phyloP scores from a whole-genome alignment of 2,888 invertebrate species.

The Cryptus viduatorius region DNA sequence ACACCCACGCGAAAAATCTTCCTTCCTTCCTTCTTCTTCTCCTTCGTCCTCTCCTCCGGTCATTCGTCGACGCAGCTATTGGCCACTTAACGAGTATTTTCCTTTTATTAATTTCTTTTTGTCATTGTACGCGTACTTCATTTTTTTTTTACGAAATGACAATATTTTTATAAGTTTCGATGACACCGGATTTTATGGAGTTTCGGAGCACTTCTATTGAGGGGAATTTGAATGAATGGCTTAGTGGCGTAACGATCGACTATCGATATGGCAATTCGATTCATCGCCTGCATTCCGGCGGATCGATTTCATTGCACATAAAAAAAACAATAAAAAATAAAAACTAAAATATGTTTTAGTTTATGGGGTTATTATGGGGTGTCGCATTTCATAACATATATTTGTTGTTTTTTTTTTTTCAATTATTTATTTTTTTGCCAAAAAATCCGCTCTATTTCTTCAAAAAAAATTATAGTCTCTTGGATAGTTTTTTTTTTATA shows the following conservation, averaged over 20 bases:
- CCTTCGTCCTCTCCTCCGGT: conserved; percentile 60
- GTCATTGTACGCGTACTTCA: neutral
- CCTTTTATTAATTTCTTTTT: neutral
- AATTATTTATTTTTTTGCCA: neutral
- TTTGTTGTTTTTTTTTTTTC: neutral
- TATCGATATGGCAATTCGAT: no score
- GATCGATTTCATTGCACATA: no score
- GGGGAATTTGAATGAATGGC: no score
- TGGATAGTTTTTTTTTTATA: neutral
- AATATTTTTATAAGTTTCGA: neutral
- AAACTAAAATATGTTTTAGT: no score
- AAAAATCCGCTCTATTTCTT: no score
- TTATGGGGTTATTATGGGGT: no score
- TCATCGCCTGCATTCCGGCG: no score
- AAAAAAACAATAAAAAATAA: no score
- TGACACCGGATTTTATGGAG: no score
- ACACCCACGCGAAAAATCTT: conserved; percentile 84
- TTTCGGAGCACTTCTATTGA: no score
- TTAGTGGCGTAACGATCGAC: no score
- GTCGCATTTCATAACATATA: neutral
- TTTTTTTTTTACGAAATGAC: neutral
- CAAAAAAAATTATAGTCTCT: neutral
- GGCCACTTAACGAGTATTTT: conserved; percentile 3
- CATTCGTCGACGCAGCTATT: conserved; percentile 9
- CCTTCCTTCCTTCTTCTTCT: conserved; percentile 70